Base-by-base conservation (phyloP, 2,113 vertebrate species). In the Pseudonaja textilis region DNA sequence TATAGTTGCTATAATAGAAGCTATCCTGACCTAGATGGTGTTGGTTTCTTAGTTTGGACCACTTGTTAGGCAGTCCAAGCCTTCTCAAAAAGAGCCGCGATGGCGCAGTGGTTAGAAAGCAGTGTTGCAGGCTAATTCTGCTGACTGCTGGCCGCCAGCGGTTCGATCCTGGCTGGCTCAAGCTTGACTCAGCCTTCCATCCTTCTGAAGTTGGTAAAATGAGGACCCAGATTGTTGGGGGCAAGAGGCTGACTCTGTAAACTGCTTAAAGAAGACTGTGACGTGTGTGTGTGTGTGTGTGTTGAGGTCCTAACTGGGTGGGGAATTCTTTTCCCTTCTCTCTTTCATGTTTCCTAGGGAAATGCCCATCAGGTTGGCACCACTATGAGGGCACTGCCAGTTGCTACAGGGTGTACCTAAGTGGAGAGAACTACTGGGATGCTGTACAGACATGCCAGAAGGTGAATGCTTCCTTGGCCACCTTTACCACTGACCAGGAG, bases 341-440 rank as follows among this genome's bases (percentile, higher is more conserved):
- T 95, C 91, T 95, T 98, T 95, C 96, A 98, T 98, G 98, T 97
- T 98, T 98, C 94, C 97, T 98, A 99, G 99, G 99, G 96, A 99
- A 99, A 96, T 99, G 99, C 96, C 99, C 99, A 20, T 98, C 97
- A 47, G 99, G 99, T 2, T 99, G 99, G 99, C 99, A 99, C 94
- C 99, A 99, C 97, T 99, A 99, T 34, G 99, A 99, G 96, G 99
- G 99, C 97, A 99, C 99, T 0, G 98, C 99, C 93, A 99, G 99
- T 97, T 99, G 99, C 92, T 99, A 99, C 94, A 98, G 98, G 92
- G 98, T 99, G n/a, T 99, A 99, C 97, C 97, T 98, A 96, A 98
- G 96, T 1, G 98, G 98, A 0, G 99, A 99, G 97, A 99, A 99
- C 97, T 99, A 99, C 98, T 99, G 99, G 99, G 99, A 99, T 0